These are phyloP conservation scores for Coptodon bakossiorum DNA, from an alignment of 2,113 vertebrate genomes.

Conservation along the genomic window DNA sequence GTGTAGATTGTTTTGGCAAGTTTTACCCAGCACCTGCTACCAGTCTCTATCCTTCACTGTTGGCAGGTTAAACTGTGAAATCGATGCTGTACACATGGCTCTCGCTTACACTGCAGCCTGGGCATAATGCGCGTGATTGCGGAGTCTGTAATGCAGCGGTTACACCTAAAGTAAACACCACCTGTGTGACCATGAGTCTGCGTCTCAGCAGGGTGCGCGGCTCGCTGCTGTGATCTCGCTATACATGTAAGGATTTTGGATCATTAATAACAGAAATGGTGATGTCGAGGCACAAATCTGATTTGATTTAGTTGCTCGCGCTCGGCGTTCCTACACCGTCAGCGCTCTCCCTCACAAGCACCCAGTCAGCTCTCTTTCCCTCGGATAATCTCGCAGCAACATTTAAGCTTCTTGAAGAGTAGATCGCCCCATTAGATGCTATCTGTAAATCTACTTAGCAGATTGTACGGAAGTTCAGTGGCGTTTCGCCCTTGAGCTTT, in stretches of 20 bases:
- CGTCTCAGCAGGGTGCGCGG: background rate
- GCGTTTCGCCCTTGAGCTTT: slow-evolving; percentile 42
- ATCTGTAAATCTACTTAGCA: slow-evolving; percentile 53
- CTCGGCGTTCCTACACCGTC: background rate
- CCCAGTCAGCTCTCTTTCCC: background rate
- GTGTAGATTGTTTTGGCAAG: slow-evolving; percentile 48
- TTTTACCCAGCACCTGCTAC: slow-evolving; percentile 48
- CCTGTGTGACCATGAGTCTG: slow-evolving; percentile 32
- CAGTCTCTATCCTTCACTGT: slow-evolving; percentile 15
- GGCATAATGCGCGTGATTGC: slow-evolving; percentile 22
- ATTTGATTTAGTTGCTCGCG: background rate
- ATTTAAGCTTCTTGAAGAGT: slow-evolving; percentile 35
- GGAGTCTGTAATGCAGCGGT: slow-evolving; percentile 32
- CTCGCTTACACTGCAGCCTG: slow-evolving; percentile 13
- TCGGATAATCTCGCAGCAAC: slow-evolving; percentile 22
- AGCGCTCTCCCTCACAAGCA: background rate
- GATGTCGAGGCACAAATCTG: background rate
- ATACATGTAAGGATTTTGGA: background rate
- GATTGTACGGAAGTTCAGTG: slow-evolving; percentile 29
- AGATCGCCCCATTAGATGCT: slow-evolving; percentile 28
- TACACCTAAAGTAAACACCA: slow-evolving; percentile 43
- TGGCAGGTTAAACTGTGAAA: slow-evolving; percentile 58
- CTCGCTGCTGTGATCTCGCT: background rate
- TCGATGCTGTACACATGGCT: slow-evolving; percentile 39
- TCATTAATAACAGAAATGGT: background rate